Evolutionary conservation across 2,113 vertebrate species (phyloP).

Genomic region (Neodontobutis hainanensis): DNA sequence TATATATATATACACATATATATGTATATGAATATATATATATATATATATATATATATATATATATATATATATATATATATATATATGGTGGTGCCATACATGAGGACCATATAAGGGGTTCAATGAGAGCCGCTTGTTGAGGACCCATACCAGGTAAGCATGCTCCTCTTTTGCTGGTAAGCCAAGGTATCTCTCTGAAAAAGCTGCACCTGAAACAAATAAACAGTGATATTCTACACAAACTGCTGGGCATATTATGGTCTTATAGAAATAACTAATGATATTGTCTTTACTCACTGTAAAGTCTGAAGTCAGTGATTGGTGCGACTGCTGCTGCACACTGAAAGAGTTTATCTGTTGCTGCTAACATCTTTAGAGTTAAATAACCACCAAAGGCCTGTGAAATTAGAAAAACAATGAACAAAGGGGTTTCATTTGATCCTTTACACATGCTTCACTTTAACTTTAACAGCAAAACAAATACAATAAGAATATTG

Average conservation of each 20-base stretch:
- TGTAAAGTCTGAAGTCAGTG: slow-evolving; percentile 83
- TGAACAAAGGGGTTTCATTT: neutral
- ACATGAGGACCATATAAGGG: too few relatives aligned
- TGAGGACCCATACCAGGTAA: slow-evolving; percentile 73
- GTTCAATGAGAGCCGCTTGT: too few relatives aligned
- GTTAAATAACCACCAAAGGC: slow-evolving; percentile 83
- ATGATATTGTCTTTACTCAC: slow-evolving; percentile 65
- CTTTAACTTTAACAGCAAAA: neutral
- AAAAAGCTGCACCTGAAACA: slow-evolving; percentile 80
- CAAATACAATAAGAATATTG: neutral
- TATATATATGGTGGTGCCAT: too few relatives aligned
- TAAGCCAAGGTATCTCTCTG: slow-evolving; percentile 81
- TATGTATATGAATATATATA: too few relatives aligned
- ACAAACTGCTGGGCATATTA: neutral
- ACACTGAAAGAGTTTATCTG: slow-evolving; percentile 80
- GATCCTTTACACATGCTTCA: neutral
- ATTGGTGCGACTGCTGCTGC: slow-evolving; percentile 79
- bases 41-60: too few relatives aligned
- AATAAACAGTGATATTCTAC: neutral
- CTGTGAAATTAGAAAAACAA: slow-evolving; percentile 55
- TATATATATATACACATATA: too few relatives aligned
- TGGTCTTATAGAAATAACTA: neutral
- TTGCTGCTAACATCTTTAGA: slow-evolving; percentile 81
- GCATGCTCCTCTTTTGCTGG: slow-evolving; percentile 81
- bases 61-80: too few relatives aligned